Percentiles rank a stretch among this genome's conserved stretches.
These are phyloP conservation scores for Centropristis striata DNA, from an alignment of 2,113 vertebrate genomes.

Conservation along the genomic window DNA sequence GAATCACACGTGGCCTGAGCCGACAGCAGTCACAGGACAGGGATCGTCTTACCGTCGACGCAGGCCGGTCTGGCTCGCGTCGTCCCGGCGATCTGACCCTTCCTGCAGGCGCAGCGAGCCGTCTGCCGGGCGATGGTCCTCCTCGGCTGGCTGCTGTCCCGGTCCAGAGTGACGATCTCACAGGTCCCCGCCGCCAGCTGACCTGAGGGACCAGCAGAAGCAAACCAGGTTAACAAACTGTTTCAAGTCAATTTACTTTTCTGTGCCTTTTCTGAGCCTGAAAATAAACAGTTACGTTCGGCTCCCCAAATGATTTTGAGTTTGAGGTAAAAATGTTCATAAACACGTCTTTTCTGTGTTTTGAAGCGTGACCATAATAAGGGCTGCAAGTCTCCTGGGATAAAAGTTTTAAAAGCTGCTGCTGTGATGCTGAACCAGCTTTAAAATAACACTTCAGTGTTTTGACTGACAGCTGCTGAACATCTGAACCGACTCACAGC, in stretches of 20 bases:
- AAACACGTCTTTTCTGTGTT: background rate
- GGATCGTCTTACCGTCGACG: slow-evolving; percentile 91
- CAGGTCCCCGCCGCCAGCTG: slow-evolving; percentile 94
- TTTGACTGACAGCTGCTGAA: background rate
- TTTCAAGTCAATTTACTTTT: background rate
- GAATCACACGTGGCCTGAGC: no score
- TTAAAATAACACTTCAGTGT: background rate
- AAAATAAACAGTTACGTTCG: background rate
- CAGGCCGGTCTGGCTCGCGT: slow-evolving; percentile 95
- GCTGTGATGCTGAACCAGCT: background rate
- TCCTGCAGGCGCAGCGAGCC: slow-evolving; percentile 96
- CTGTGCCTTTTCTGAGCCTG: background rate
- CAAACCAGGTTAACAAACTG: background rate
- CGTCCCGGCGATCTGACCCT: slow-evolving; percentile 96
- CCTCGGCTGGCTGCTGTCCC: slow-evolving; percentile 94
- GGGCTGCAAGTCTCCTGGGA: background rate
- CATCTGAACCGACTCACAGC: background rate
- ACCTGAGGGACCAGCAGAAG: slow-evolving; percentile 82
- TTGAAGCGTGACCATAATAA: background rate
- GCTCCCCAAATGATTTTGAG: background rate
- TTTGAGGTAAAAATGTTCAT: background rate
- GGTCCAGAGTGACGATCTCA: slow-evolving; percentile 95
- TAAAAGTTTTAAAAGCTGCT: background rate
- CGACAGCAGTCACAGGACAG: background rate
- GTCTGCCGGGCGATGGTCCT: slow-evolving; percentile 96